These are phyloP conservation scores for Procambarus virginalis DNA, from an alignment of 1,140 invertebrate genomes.

Conservation along the genomic window DNA sequence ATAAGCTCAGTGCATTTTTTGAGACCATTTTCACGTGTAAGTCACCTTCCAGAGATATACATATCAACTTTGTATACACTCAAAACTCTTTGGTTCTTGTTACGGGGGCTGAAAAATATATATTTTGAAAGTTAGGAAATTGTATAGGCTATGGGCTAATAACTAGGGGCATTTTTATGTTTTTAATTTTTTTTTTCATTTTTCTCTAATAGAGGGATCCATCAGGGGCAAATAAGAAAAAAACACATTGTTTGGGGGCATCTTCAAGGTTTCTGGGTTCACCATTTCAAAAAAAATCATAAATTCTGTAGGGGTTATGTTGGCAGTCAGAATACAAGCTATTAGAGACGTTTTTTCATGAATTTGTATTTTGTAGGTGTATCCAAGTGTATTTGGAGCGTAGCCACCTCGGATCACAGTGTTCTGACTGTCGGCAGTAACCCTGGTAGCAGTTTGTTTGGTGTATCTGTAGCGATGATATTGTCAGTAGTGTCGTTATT, in stretches of 20 bases:
- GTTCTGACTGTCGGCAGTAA: constrained; percentile 10
- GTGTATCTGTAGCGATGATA: constrained; percentile 63
- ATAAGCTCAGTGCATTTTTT: background rate
- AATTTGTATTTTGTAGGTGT: constrained; percentile 20
- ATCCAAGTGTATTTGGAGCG: constrained; percentile 39
- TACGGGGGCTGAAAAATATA: constrained; percentile 9
- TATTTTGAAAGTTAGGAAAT: background rate
- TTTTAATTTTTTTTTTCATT: background rate
- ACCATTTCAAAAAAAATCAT: constrained; percentile 35
- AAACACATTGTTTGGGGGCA: constrained; percentile 42
- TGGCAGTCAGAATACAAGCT: constrained; percentile 23
- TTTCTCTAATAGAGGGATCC: constrained; percentile 30
- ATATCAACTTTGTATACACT: constrained; percentile 65
- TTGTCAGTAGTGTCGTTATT: constrained; percentile 63
- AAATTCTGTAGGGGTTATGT: constrained; percentile 32
- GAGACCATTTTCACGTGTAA: background rate
- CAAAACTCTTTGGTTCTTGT: constrained; percentile 63
- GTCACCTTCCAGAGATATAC: constrained; percentile 47
- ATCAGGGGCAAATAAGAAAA: constrained; percentile 49
- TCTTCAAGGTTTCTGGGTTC: constrained; percentile 37
- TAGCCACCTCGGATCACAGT: constrained; percentile 29
- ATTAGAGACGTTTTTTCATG: background rate
- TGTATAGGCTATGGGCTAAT: constrained; percentile 34
- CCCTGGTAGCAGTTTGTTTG: constrained; percentile 62
- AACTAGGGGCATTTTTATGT: constrained; percentile 26